phyloP scores from a whole-genome alignment of 2,113 vertebrate species.

The human region DNA sequence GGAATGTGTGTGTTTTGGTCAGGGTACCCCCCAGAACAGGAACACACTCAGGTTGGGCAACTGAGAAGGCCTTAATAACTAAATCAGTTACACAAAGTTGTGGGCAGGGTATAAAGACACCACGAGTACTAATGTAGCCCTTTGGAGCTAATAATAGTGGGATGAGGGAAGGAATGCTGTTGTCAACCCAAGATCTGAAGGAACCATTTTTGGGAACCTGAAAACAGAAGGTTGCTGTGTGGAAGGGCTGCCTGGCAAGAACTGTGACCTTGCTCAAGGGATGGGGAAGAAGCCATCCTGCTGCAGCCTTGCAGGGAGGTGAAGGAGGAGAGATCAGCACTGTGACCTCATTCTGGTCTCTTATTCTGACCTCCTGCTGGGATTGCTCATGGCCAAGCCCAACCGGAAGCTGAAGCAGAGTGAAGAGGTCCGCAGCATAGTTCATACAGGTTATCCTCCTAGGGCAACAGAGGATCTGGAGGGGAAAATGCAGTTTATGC shows the following conservation, averaged over 20 bases:
- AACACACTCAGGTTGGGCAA: neutral
- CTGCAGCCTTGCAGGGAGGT: neutral
- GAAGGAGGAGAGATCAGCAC: neutral
- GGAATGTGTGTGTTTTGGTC: neutral
- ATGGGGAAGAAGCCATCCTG: neutral
- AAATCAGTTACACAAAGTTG: neutral
- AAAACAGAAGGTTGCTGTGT: neutral
- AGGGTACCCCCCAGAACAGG: neutral
- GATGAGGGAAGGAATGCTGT: neutral
- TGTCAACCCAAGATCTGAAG: neutral
- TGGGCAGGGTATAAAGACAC: neutral
- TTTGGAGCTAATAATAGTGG: neutral
- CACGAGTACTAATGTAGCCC: neutral
- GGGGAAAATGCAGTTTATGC: neutral
- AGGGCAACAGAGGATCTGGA: neutral
- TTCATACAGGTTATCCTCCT: neutral
- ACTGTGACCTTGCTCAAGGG: neutral
- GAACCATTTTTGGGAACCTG: neutral
- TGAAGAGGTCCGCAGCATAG: neutral
- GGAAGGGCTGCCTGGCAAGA: neutral
- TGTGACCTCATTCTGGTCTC: neutral
- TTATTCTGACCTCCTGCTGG: neutral
- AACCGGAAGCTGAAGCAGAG: neutral
- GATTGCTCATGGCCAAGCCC: neutral
- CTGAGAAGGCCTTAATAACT: slow-evolving; percentile 28